Conservation (phyloP, 2,888 invertebrate species). For the Nomada fucata region DNA sequence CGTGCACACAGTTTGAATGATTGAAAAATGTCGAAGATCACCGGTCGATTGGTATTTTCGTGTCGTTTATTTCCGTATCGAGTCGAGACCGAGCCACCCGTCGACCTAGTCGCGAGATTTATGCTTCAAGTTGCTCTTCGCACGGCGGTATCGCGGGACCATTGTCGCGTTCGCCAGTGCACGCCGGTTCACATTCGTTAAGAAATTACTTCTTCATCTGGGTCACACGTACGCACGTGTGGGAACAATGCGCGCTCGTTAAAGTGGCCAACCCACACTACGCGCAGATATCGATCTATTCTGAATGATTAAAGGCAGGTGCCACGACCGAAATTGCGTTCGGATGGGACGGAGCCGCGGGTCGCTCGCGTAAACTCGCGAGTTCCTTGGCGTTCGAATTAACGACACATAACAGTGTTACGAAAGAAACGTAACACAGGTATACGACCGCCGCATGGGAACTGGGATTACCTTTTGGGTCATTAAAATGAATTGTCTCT, state of each 20-base stretch:
- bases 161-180: neutral
- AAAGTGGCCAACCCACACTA: constrained; percentile 22
- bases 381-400: constrained; percentile 24
- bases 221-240: constrained; percentile 51
- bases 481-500: too few species aligned
- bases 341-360: neutral
- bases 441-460: neutral
- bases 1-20: neutral
- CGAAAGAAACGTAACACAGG: constrained; percentile 23
- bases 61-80: constrained; percentile 14
- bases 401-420: constrained; percentile 38
- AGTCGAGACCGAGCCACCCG: neutral
- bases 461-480: neutral
- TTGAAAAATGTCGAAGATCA: constrained; percentile 34
- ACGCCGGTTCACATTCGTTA: constrained; percentile 45
- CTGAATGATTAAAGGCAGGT: constrained; percentile 49
- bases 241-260: constrained; percentile 55
- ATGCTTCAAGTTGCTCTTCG: neutral
- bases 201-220: constrained; percentile 64
- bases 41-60: constrained; percentile 19
- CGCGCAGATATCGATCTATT: constrained; percentile 56
- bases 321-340: neutral
- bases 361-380: constrained; percentile 7
- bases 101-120: neutral
- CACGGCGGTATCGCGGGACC: constrained; percentile 5